A percentile compares a stretch with the other conserved stretches of the same genome.
Conservation (phyloP, 2,113 vertebrate species). For the Macaca nemestrina region DNA sequence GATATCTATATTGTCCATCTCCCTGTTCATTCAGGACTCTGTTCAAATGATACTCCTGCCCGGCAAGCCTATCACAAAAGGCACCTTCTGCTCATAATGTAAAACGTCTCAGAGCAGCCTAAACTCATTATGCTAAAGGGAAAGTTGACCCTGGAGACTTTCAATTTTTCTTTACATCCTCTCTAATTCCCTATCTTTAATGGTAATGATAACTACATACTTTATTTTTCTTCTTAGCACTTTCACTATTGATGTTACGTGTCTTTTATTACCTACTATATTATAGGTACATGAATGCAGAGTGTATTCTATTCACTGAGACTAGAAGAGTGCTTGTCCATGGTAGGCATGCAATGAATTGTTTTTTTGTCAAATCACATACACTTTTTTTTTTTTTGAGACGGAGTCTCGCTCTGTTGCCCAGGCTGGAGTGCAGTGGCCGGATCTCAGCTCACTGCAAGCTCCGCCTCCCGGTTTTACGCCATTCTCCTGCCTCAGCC, state of each 20-base stretch:
- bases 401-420: no score
- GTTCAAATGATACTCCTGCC: neutral
- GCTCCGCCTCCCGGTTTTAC: no score
- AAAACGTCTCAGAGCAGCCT: neutral
- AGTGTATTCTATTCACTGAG: neutral
- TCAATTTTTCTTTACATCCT: neutral
- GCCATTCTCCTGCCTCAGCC: no score
- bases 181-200: slow-evolving; percentile 3
- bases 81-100: neutral
- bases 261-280: neutral
- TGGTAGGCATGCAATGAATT: neutral
- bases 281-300: neutral
- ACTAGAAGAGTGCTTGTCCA: neutral
- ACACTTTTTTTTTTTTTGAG: neutral
- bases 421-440: no score
- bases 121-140: neutral
- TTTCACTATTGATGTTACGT: neutral
- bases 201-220: neutral
- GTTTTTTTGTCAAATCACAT: neutral
- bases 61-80: neutral
- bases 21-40: neutral
- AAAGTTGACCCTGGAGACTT: neutral
- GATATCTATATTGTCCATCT: neutral
- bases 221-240: neutral
- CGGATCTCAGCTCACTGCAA: no score